Conservation (phyloP, 2,888 invertebrate species). For the Odontothrips loti region DNA sequence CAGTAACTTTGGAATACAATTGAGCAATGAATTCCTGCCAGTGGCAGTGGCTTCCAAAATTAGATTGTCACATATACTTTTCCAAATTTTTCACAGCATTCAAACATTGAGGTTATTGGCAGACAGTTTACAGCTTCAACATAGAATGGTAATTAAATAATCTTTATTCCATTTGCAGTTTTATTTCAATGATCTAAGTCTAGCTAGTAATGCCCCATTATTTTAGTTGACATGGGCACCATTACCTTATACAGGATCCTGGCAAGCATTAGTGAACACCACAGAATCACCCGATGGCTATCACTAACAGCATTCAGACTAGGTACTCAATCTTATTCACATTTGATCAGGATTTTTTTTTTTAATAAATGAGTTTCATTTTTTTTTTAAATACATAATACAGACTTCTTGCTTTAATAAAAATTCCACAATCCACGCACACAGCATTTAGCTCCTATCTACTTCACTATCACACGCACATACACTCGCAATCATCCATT, state of each 20-base stretch:
- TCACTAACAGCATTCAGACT: conserved; percentile 23
- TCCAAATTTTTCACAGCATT: neutral
- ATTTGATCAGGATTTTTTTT: conserved; percentile 18
- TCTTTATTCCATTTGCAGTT: neutral
- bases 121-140: neutral
- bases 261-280: neutral
- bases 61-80: neutral
- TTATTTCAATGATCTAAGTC: conserved; percentile 16
- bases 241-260: neutral
- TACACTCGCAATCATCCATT: neutral
- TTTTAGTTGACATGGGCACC: neutral
- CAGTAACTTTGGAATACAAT: neutral
- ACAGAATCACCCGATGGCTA: neutral
- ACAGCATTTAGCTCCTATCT: neutral
- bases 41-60: neutral
- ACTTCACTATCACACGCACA: neutral
- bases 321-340: conserved; percentile 23
- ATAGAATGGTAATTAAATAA: conserved; percentile 9
- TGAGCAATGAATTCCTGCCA: conserved; percentile 10
- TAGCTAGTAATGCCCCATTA: neutral
- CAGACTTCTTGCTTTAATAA: neutral
- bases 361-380: neutral
- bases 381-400: neutral
- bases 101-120: neutral
- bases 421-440: neutral